phyloP scores from a whole-genome alignment of 2,797 vertebrate species.

The Clarias laeviceps region DNA sequence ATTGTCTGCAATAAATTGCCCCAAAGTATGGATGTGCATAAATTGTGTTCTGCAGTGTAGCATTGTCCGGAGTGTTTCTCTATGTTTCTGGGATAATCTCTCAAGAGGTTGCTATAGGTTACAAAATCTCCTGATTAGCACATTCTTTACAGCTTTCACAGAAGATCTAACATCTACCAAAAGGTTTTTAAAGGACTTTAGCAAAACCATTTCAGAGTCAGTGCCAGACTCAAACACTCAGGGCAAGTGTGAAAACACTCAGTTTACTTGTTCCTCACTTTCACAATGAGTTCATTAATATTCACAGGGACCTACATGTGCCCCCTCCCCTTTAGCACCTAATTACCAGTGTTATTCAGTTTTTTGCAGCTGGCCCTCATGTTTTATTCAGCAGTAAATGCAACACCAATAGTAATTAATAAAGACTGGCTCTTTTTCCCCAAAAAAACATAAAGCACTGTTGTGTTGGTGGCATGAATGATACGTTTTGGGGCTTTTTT shows the following conservation, averaged over 20 bases:
- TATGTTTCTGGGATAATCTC: neutral
- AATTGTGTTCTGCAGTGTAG: neutral
- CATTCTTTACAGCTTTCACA: neutral
- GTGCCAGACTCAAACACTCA: neutral
- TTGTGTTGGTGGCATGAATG: slow-evolving; percentile 45
- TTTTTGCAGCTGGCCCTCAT: slow-evolving; percentile 80
- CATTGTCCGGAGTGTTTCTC: neutral
- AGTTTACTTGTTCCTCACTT: slow-evolving; percentile 52
- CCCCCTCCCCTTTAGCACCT: slow-evolving; percentile 73
- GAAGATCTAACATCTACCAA: neutral
- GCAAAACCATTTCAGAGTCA: neutral
- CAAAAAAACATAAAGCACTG: slow-evolving; percentile 22
- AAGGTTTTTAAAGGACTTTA: neutral
- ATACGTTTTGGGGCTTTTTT: slow-evolving; percentile 44
- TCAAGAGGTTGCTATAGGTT: neutral
- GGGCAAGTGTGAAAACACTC: slow-evolving; percentile 5
- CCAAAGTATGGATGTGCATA: neutral
- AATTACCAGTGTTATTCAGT: slow-evolving; percentile 76
- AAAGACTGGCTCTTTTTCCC: slow-evolving; percentile 68
- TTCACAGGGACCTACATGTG: slow-evolving; percentile 63
- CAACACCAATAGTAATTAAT: slow-evolving; percentile 79
- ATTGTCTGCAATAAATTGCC: neutral
- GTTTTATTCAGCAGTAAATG: slow-evolving; percentile 82
- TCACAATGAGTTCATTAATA: slow-evolving; percentile 70
- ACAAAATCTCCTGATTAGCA: neutral